Percentiles rank a stretch among this genome's conserved stretches.
Evolutionary conservation across 2,113 vertebrate species (phyloP).

Genomic region (Athene cunicularia): DNA sequence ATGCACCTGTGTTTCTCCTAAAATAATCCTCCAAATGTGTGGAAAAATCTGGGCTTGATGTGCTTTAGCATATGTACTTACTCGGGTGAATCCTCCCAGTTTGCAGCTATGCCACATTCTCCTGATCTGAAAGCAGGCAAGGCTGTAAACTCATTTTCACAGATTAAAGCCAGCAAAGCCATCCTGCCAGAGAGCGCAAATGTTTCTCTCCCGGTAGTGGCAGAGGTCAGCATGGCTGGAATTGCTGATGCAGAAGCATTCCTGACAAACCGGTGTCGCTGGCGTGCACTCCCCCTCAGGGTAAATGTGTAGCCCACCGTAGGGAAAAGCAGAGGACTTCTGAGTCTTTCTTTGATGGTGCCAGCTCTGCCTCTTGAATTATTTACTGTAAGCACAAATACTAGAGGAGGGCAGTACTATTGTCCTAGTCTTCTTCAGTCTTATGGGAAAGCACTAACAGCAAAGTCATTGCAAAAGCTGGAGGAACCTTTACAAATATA

Average conservation of each 20-base stretch:
- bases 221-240: not conserved
- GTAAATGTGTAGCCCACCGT: accelerated
- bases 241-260: not conserved
- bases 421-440: not conserved
- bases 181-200: not conserved
- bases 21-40: not conserved
- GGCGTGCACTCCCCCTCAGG: accelerated
- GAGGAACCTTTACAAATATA: not conserved
- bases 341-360: not conserved
- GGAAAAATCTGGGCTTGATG: not conserved
- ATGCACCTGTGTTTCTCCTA: conserved; percentile 2
- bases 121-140: not conserved
- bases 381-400: not conserved
- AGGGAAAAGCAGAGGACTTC: not conserved
- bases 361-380: not conserved
- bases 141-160: not conserved
- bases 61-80: not conserved
- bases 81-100: not conserved
- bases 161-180: not conserved
- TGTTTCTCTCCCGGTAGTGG: not conserved
- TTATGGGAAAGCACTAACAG: not conserved
- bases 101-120: not conserved
- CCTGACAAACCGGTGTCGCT: accelerated
- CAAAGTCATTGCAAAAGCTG: not conserved
- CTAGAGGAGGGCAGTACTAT: not conserved